Base-by-base conservation (phyloP, 2,113 vertebrate species). In the Ahaetulla prasina region DNA sequence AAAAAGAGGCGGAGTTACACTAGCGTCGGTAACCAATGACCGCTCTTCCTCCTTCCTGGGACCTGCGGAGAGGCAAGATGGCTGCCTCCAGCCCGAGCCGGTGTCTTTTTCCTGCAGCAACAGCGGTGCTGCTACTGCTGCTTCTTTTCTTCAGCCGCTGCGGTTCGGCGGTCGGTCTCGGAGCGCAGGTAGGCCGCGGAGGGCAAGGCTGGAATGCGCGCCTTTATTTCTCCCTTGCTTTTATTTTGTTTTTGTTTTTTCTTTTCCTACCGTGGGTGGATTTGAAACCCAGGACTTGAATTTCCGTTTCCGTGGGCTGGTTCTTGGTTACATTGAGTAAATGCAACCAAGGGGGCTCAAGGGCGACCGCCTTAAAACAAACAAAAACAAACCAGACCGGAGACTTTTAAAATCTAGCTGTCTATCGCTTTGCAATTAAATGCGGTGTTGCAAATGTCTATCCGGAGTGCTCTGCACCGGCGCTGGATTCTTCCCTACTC, bases 131-230 rank as follows among this genome's bases (percentile, higher is more conserved):
- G 45, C 45, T 43, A 0, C n/a, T 1, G 45, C 45, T 43, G 0
- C 39, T 57, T 0, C 85, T 95, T 27, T 87, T 95, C 0, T 20
- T 96, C 35, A 80, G 60, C 10, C 94, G 94, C 47, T 94, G 92
- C 68, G 39, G 87, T 0, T 60, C 60, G 14, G 96, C 35, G 30
- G 49, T 53, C 2, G 30, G 89, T 30, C 27, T 18, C 47, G 49
- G 91, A 49, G 2, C 91, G 60, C 95, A 96, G 96, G 96, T 97
- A 96, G 43, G 92, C 22, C 63, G 18, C 3, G 3, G 8, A 23
- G 53, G 49, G 4, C 3, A 55, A 60, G 5, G 7, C n/a, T n/a
- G 27, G 6, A 3, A 16, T 18, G 30, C 50, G 3, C 14, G n/a
- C 16, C 16, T 43, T n/a, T 68, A 25, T 54, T 35, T 45, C 25